Evolutionary conservation across 2,888 invertebrate species (phyloP), one percentile per base, ranked within the genome.

Genomic region (Lycaena phlaeas): DNA sequence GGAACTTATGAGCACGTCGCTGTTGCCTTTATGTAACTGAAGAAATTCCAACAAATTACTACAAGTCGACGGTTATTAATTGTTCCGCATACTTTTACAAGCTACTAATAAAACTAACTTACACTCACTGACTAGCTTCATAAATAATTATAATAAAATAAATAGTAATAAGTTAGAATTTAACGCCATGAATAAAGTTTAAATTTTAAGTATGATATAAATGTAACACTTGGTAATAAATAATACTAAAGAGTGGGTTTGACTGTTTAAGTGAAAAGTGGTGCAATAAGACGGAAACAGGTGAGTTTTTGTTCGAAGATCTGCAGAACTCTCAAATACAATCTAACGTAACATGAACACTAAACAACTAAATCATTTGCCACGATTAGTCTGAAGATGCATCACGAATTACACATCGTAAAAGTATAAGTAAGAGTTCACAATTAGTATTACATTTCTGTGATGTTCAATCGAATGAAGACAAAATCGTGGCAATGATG

Each of bases 321-420:
- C 50, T 50, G 61, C 59, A 64, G 64, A 72, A 69, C 68, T 68
- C 66, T 65, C 65, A 56, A 69, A 65, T 78, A 79, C 68, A 68
- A 72, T 74, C 77, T 84, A 81, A 77, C 72, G 68, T 73, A 82
- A 82, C 81, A 81, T 81, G 82, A 81, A 78, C 71, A 78, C 81
- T 81, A 84, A 76, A 81, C 72, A 75, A 75, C 79, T 82, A 82
- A 72, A 65, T 73, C 67, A 57, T 61, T 71, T 57, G 54, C 64
- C 72, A 69, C 71, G 68, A 68, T 64, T 63, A 52, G 51, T 58
- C 66, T 64, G 64, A 51, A 54, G 50, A 51, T 49, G 46, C 36
- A 37, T 41, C 38, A 40, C 14, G 31, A 27, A 17, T 41, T 18
- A 18, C 11, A 30, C 9, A 26, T 14, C 10, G 25, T 27, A 38